Conservation (phyloP, 2,888 invertebrate species). For the Noctua fimbriata region DNA sequence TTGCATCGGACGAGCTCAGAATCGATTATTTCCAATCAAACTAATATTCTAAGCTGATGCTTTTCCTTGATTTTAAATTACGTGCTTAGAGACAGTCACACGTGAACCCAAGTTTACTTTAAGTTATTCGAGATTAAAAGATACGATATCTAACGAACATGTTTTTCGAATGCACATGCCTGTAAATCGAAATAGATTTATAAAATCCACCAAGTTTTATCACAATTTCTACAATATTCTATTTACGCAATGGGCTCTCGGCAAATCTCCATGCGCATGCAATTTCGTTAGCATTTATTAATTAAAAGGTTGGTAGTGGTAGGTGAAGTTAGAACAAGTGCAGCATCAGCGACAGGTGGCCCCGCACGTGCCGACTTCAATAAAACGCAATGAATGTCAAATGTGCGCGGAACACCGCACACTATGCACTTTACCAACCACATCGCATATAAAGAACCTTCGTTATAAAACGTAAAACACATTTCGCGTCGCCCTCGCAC, state of each 20-base stretch:
- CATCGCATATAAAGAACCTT: constrained; percentile 72
- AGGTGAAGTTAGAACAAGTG: constrained; percentile 76
- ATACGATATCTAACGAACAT: constrained; percentile 28
- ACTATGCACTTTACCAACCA: constrained; percentile 54
- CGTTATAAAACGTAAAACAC: constrained; percentile 70
- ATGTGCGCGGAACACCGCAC: constrained; percentile 76
- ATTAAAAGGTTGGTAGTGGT: constrained; percentile 61
- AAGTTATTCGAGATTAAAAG: constrained; percentile 39
- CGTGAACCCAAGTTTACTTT: constrained; percentile 26
- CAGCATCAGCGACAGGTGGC: constrained; percentile 88
- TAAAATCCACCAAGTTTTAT: constrained; percentile 18
- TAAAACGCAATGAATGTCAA: constrained; percentile 90
- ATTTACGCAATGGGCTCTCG: background rate
- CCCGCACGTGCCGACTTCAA: constrained; percentile 87
- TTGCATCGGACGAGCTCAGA: constrained; percentile 87
- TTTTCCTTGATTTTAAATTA: constrained; percentile 64
- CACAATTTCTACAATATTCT: constrained; percentile 17
- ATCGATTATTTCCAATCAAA: constrained; percentile 81
- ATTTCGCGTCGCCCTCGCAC: constrained; percentile 68
- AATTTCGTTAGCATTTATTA: constrained; percentile 67
- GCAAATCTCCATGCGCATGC: constrained; percentile 39
- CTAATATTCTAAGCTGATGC: constrained; percentile 65
- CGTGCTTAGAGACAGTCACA: constrained; percentile 52
- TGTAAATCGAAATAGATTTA: constrained; percentile 16
- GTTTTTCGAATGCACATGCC: background rate